A percentile compares a stretch with the other conserved stretches of the same genome.
Conservation (phyloP, 2,797 vertebrate species). For the Acridotheres tristis region DNA sequence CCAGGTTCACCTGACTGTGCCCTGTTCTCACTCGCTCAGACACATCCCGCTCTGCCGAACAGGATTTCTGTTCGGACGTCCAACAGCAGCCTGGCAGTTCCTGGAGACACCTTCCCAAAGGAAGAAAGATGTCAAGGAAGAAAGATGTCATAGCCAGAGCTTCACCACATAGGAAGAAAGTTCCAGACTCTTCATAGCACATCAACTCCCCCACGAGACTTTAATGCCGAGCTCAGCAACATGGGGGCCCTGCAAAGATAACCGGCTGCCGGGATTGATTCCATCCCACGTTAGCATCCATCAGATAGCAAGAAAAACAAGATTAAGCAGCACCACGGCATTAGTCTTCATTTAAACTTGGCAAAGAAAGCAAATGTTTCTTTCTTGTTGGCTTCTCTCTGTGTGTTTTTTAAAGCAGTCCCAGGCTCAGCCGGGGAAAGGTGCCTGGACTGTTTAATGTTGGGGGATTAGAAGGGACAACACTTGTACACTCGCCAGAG, state of each 20-base stretch:
- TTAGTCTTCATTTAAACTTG: slow-evolving; percentile 55
- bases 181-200: background rate
- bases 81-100: background rate
- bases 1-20: background rate
- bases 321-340: slow-evolving; percentile 42
- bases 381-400: slow-evolving; percentile 41
- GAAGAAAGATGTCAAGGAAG: background rate
- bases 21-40: background rate
- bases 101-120: background rate
- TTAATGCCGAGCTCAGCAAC: slow-evolving; percentile 18
- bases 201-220: background rate
- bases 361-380: slow-evolving; percentile 33
- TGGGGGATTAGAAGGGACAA: slow-evolving; percentile 65
- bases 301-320: slow-evolving; percentile 53
- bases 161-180: background rate
- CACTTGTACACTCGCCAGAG: slow-evolving; percentile 68
- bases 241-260: slow-evolving; percentile 12
- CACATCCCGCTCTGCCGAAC: background rate
- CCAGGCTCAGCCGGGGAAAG: slow-evolving; percentile 51
- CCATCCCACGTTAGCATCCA: slow-evolving; percentile 31
- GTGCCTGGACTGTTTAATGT: slow-evolving; percentile 70
- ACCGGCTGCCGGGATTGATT: background rate
- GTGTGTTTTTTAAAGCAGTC: slow-evolving; percentile 3
- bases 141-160: accelerated
- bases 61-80: accelerated